Conservation (phyloP, 2,888 invertebrate species). For the Phalera bucephala region DNA sequence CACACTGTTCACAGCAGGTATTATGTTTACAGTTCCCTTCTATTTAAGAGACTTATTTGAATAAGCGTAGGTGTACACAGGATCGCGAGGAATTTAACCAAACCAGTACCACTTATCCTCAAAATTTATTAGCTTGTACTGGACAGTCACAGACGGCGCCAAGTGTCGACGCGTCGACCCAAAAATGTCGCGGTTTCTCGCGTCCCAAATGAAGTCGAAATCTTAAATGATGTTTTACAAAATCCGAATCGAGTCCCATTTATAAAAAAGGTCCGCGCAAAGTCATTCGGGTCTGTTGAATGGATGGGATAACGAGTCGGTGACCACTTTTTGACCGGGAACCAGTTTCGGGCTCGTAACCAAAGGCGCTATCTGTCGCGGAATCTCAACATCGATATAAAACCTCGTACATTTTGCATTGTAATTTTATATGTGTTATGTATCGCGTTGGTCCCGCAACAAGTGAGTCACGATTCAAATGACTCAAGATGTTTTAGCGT, state of each 20-base stretch:
- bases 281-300: conserved; percentile 46
- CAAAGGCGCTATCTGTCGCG: conserved; percentile 47
- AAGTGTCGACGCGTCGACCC: conserved; percentile 5
- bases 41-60: conserved; percentile 20
- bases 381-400: conserved; percentile 54
- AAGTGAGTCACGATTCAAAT: conserved; percentile 39
- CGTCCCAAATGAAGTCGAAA: conserved; percentile 37
- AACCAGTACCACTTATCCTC: conserved; percentile 19
- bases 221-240: conserved; percentile 42
- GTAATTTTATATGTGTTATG: conserved; percentile 38
- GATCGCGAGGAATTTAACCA: conserved; percentile 22
- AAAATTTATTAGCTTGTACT: conserved; percentile 21
- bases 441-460: conserved; percentile 26
- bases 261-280: conserved; percentile 41
- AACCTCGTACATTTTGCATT: conserved; percentile 44
- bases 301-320: conserved; percentile 53
- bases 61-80: conserved; percentile 26
- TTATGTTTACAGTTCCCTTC: conserved; percentile 17
- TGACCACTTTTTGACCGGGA: conserved; percentile 45
- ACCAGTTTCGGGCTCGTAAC: conserved; percentile 52
- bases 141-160: conserved; percentile 33
- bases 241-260: conserved; percentile 30
- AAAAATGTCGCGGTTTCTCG: conserved; percentile 24
- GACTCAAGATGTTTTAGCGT: conserved; percentile 19
- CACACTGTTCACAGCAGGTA: conserved; percentile 6